Conservation (phyloP, 2,888 invertebrate species). For the Drosophila histrio region DNA sequence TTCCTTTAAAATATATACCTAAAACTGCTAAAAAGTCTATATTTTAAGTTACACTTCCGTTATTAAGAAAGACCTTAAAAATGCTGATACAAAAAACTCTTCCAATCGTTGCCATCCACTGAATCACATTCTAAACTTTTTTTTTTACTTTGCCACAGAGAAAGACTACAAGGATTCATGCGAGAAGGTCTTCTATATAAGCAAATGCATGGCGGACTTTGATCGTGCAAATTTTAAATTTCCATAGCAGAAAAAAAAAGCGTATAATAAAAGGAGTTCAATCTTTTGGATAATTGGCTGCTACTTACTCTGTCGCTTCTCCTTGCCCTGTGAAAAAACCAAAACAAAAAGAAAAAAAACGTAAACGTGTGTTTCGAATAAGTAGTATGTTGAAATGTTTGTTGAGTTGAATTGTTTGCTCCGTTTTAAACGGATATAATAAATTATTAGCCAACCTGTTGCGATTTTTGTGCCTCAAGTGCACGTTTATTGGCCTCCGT, state of each 20-base stretch:
- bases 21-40: too few species aligned
- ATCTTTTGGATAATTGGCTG: not conserved
- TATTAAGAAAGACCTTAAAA: too few species aligned
- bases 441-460: slow-evolving; percentile 82
- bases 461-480: slow-evolving; percentile 85
- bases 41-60: too few species aligned
- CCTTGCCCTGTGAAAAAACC: slow-evolving; percentile 72
- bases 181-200: slow-evolving; percentile 75
- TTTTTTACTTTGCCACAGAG: slow-evolving; percentile 57
- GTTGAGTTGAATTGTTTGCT: slow-evolving; percentile 15
- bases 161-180: slow-evolving; percentile 80
- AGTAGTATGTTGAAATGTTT: too few species aligned
- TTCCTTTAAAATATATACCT: too few species aligned
- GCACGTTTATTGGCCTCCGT: slow-evolving; percentile 86
- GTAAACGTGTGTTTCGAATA: not conserved
- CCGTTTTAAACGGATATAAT: slow-evolving; percentile 26
- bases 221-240: slow-evolving; percentile 77
- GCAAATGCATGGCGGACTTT: slow-evolving; percentile 79
- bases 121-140: not conserved
- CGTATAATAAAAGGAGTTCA: slow-evolving; percentile 1
- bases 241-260: slow-evolving; percentile 62
- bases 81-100: too few species aligned
- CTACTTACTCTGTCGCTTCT: slow-evolving; percentile 81
- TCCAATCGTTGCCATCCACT: not conserved
- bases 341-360: too few species aligned